These are phyloP conservation scores for Solenopsis invicta DNA, from an alignment of 1,140 invertebrate genomes.

Conservation along the genomic window DNA sequence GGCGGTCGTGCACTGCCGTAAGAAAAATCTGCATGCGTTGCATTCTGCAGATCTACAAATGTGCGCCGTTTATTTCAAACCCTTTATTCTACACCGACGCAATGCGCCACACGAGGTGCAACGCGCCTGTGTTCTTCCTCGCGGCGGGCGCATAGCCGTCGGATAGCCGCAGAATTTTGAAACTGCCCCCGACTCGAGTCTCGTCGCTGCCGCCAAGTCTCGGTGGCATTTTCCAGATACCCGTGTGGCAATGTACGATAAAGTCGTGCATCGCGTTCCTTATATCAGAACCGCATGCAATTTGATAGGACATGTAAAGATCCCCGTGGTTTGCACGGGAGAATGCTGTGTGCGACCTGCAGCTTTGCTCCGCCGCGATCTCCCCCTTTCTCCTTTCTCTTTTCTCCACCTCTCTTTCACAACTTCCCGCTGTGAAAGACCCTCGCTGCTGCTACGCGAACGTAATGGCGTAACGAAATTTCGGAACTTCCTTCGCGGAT, in stretches of 20 bases:
- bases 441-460: neutral
- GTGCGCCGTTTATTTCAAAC: conserved; percentile 38
- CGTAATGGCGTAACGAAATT: conserved; percentile 12
- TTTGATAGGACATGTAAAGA: conserved; percentile 42
- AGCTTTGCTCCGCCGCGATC: neutral
- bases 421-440: neutral
- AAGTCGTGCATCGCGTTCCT: conserved; percentile 38
- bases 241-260: conserved; percentile 44
- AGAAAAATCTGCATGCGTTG: neutral
- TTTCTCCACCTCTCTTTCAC: neutral
- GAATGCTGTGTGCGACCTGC: conserved; percentile 20
- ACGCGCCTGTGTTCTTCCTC: neutral
- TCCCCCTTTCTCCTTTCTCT: neutral
- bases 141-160: conserved; percentile 5
- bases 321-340: conserved; percentile 17
- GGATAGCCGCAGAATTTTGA: conserved; percentile 67
- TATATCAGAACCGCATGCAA: conserved; percentile 42
- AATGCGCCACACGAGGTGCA: conserved; percentile 30
- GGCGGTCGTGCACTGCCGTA: neutral
- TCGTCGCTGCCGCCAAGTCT: conserved; percentile 13
- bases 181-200: conserved; percentile 42
- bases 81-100: conserved; percentile 42
- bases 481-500: neutral
- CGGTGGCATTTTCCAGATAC: conserved; percentile 50
- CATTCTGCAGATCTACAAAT: conserved; percentile 21